These are phyloP conservation scores for Epizoanthus fatuus DNA, from an alignment of 92 coral and sea anemone species.

Conservation along the genomic window DNA sequence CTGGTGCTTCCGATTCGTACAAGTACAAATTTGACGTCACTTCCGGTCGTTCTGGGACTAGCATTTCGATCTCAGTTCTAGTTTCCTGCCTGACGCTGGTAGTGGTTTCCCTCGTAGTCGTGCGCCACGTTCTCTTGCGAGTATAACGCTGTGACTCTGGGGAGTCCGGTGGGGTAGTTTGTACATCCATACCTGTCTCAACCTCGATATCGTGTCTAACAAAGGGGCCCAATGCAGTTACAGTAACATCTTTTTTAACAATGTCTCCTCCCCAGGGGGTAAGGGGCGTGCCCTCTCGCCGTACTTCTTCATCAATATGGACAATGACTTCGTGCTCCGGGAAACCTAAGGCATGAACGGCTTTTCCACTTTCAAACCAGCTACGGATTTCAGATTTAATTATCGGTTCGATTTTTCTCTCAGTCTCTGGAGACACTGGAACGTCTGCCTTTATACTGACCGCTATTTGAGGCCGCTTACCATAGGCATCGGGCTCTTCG, in stretches of 20 bases:
- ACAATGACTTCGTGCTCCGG: constrained; percentile 93
- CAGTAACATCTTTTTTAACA: constrained; percentile 92
- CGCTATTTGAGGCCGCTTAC: constrained; percentile 86
- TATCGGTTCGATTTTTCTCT: constrained; percentile 93
- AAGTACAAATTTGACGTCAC: constrained; percentile 81
- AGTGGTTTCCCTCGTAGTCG: constrained; percentile 97
- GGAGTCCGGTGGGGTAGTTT: constrained; percentile 76
- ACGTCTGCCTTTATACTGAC: constrained; percentile 87
- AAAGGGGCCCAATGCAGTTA: constrained; percentile 90
- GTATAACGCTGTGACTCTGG: constrained; percentile 75
- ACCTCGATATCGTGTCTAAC: constrained; percentile 90
- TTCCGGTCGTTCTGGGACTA: constrained; percentile 85
- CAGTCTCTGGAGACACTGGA: constrained; percentile 86
- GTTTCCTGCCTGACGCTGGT: constrained; percentile 97
- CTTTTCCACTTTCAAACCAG: constrained; percentile 96
- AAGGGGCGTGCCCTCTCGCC: constrained; percentile 83
- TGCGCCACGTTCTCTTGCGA: constrained; percentile 93
- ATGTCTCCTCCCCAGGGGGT: constrained; percentile 91
- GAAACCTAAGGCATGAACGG: constrained; percentile 71
- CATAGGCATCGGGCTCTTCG: constrained; percentile 82
- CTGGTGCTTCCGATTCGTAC: constrained; percentile 66
- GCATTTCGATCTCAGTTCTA: constrained; percentile 94
- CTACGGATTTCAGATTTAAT: constrained; percentile 96
- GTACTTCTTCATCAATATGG: constrained; percentile 86
- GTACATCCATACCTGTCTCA: constrained; percentile 92